Percentiles rank a stretch among this genome's conserved stretches.
These are phyloP conservation scores for Armadillidium nasatum DNA, from an alignment of 1,140 invertebrate genomes.

Conservation along the genomic window DNA sequence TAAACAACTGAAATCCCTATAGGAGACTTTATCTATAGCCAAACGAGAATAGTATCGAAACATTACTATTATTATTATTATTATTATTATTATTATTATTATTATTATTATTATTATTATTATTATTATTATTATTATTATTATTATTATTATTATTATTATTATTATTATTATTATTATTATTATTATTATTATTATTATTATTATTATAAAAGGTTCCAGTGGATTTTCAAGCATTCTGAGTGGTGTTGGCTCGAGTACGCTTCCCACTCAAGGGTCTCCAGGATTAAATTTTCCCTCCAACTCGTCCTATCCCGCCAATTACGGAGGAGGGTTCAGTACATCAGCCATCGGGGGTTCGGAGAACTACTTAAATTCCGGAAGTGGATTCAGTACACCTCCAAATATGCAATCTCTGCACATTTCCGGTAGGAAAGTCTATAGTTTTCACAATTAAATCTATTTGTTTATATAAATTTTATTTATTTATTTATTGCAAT, in stretches of 20 bases:
- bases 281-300: background rate
- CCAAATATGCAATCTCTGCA: background rate
- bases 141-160: slow-evolving; percentile 15
- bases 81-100: slow-evolving; percentile 15
- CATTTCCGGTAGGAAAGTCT: background rate
- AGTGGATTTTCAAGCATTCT: background rate
- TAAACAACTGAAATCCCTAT: too few relatives aligned
- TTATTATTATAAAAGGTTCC: background rate
- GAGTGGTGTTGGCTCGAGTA: background rate
- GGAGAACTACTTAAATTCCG: background rate
- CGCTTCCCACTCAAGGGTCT: background rate
- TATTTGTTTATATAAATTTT: too few relatives aligned
- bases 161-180: slow-evolving; percentile 3
- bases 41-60: background rate
- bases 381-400: background rate
- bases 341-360: background rate
- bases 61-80: background rate
- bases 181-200: background rate
- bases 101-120: slow-evolving; percentile 15
- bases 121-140: slow-evolving; percentile 15
- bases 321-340: background rate
- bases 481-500: too few relatives aligned
- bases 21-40: too few relatives aligned
- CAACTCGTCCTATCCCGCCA: background rate
- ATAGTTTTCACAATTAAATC: too few relatives aligned